Evolutionary conservation across 2,888 invertebrate species (phyloP).

Genomic region (Aporophyla nigra): DNA sequence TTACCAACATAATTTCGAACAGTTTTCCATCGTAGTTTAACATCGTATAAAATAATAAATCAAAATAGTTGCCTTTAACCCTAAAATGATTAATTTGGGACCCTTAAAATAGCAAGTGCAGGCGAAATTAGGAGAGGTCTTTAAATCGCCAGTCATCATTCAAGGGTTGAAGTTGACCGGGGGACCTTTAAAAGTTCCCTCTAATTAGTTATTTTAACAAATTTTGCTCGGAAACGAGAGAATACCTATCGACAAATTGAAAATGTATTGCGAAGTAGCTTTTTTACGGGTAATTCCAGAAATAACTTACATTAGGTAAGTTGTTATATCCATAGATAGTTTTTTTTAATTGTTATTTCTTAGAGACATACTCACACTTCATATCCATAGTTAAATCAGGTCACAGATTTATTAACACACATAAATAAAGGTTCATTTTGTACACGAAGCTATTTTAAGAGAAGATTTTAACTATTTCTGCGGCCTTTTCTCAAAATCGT

Average conservation of each 20-base stretch:
- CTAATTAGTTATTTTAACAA: conserved; percentile 59
- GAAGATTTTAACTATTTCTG: too few relatives aligned
- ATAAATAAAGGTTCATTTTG: too few relatives aligned
- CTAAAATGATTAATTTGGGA: conserved; percentile 75
- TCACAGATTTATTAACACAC: too few relatives aligned
- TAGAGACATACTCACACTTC: too few relatives aligned
- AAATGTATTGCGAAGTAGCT: not conserved
- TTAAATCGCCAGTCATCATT: conserved; percentile 76
- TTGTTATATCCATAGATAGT: not conserved
- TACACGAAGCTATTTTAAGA: too few relatives aligned
- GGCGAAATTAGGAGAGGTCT: conserved; percentile 70
- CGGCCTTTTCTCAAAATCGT: too few relatives aligned
- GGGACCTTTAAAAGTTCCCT: conserved; percentile 58
- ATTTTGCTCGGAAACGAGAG: conserved; percentile 1
- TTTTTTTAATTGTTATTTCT: too few relatives aligned
- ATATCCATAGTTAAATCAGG: too few relatives aligned
- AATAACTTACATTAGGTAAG: too few relatives aligned
- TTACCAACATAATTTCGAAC: not conserved
- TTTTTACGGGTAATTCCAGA: not conserved
- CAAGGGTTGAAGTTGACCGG: conserved; percentile 68
- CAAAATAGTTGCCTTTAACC: conserved; percentile 68
- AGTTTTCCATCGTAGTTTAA: conserved; percentile 21
- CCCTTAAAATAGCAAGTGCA: conserved; percentile 77
- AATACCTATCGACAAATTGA: not conserved
- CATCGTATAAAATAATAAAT: conserved; percentile 59